Evolutionary conservation across 2,888 invertebrate species (phyloP).

Genomic region (Eurytoma adleriae): DNA sequence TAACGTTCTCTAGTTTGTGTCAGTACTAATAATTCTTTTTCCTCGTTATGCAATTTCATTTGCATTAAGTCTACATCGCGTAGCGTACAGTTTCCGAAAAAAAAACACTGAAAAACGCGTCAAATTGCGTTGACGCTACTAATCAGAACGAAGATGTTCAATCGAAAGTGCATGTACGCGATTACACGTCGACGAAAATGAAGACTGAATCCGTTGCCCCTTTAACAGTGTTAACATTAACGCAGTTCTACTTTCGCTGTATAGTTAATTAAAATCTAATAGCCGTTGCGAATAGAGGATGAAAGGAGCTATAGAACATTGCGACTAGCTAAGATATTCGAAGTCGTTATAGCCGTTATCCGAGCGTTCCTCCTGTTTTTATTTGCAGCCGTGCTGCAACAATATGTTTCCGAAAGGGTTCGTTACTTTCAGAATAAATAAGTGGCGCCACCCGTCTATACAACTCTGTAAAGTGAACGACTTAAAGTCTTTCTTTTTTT

Average conservation of each 20-base stretch:
- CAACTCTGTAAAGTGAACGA: too few relatives aligned
- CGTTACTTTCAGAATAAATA: not conserved
- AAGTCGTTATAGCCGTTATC: too few relatives aligned
- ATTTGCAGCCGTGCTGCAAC: conserved; percentile 26
- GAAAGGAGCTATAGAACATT: too few relatives aligned
- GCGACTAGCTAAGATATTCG: too few relatives aligned
- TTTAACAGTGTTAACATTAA: conserved; percentile 42
- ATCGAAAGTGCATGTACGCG: conserved; percentile 12
- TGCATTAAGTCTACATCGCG: not conserved
- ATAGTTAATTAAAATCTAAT: conserved; percentile 30
- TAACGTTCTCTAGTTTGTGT: conserved; percentile 27
- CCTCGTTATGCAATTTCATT: not conserved
- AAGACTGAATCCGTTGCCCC: conserved; percentile 42
- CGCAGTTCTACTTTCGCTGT: conserved; percentile 18
- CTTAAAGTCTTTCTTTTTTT: too few relatives aligned
- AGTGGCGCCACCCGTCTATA: not conserved
- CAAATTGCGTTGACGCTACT: not conserved
- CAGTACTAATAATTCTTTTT: conserved; percentile 1
- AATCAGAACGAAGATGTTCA: not conserved
- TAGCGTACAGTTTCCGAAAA: not conserved
- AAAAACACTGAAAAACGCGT: not conserved
- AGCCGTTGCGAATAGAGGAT: conserved; percentile 12
- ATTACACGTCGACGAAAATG: conserved; percentile 36
- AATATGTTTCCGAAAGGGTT: not conserved
- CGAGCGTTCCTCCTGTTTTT: not conserved